These are phyloP conservation scores for Orthosia gracilis DNA, from an alignment of 2,888 invertebrate species.

Conservation along the genomic window DNA sequence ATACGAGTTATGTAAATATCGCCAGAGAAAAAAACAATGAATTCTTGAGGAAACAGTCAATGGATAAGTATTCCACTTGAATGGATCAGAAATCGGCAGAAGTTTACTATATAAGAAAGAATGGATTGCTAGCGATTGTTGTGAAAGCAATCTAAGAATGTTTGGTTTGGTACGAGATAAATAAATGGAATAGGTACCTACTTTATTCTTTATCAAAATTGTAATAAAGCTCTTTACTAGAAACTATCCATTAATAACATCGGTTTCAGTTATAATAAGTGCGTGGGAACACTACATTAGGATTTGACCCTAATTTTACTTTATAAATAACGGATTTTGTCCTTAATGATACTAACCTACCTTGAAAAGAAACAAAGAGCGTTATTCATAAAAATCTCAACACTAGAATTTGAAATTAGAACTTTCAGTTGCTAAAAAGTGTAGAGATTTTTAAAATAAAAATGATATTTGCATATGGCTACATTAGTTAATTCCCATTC, in stretches of 20 bases:
- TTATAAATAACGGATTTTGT: not conserved
- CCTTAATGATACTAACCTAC: not conserved
- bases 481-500: not conserved
- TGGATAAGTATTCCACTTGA: not conserved
- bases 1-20: slow-evolving; percentile 10
- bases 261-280: not conserved
- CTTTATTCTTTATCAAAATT: too few species aligned
- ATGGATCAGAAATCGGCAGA: slow-evolving; percentile 3
- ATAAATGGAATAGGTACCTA: not conserved
- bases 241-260: not conserved
- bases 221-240: not conserved
- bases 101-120: not conserved
- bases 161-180: too few species aligned
- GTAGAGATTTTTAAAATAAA: too few species aligned
- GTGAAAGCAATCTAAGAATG: not conserved
- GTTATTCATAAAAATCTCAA: too few species aligned
- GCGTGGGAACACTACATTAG: not conserved
- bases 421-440: too few species aligned
- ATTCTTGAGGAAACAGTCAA: not conserved
- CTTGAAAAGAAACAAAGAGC: not conserved
- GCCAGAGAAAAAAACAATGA: not conserved
- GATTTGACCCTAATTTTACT: not conserved
- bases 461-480: not conserved
- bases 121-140: not conserved
- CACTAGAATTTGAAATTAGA: too few species aligned